Percentiles rank a stretch among this genome's conserved stretches.
Conservation (phyloP, 2,888 invertebrate species). For the Lasioglossum lativentre region DNA sequence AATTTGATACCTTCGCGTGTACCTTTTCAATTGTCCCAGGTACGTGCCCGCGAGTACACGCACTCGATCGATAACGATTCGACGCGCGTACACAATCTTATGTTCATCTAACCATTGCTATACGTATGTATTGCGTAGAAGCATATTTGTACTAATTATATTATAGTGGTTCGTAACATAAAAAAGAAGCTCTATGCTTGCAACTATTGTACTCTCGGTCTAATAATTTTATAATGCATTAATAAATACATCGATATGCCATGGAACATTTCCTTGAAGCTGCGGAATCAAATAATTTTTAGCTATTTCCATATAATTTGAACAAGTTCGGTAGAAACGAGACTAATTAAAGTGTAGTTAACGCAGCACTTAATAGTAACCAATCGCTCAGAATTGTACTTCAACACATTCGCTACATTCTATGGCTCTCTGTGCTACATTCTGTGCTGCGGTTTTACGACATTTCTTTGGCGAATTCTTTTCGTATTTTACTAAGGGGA, state of each 20-base stretch:
- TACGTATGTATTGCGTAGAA: neutral
- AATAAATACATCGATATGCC: too few relatives aligned
- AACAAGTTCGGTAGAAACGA: neutral
- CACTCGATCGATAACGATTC: neutral
- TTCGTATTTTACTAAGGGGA: neutral
- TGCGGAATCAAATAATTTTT: neutral
- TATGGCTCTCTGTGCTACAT: neutral
- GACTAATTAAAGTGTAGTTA: neutral
- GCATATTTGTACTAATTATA: neutral
- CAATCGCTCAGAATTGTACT: neutral
- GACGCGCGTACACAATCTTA: neutral
- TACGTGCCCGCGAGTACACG: neutral
- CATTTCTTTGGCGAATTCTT: neutral
- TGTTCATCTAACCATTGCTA: neutral
- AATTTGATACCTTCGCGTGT: neutral
- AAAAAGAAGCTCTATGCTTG: neutral
- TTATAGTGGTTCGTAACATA: neutral
- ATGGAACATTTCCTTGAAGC: neutral
- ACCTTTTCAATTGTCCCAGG: neutral
- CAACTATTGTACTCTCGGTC: too few relatives aligned
- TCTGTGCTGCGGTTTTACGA: neutral
- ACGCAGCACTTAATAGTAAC: neutral
- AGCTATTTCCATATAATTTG: neutral
- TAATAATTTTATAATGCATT: too few relatives aligned
- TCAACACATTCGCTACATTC: neutral